Evolutionary conservation across 2,113 vertebrate species (phyloP).

Genomic region (Cisticola juncidis): DNA sequence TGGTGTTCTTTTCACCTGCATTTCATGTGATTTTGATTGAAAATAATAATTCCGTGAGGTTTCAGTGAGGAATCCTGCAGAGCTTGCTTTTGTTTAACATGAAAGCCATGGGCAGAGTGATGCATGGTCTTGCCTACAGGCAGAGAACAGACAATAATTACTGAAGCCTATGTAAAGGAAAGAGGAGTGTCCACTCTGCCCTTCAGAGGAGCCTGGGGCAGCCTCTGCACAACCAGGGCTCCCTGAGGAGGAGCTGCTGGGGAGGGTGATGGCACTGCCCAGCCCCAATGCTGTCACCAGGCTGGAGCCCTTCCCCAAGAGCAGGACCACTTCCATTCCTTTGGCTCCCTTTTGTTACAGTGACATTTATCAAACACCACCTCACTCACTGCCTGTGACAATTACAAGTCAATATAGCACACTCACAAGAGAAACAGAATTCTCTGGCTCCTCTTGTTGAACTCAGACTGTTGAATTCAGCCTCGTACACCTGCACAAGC

Average conservation of each 20-base stretch:
- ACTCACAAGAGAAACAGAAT: neutral
- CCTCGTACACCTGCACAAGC: neutral
- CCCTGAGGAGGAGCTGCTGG: neutral
- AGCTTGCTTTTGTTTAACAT: neutral
- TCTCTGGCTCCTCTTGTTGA: neutral
- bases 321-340: rapidly evolving
- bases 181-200: too few species aligned
- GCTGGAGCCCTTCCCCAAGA: neutral
- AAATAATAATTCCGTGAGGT: neutral
- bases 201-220: neutral
- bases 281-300: neutral
- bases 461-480: neutral
- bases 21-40: neutral
- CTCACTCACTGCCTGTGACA: neutral
- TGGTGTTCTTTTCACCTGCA: neutral
- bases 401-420: neutral
- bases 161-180: neutral
- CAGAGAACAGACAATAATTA: neutral
- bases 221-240: rapidly evolving
- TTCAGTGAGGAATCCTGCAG: neutral
- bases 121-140: neutral
- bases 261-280: rapidly evolving
- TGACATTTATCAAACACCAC: neutral
- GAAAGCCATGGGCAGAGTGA: neutral
- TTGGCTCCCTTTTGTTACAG: neutral